Percentiles rank a stretch among this genome's conserved stretches.
These are phyloP conservation scores for Deroptyus accipitrinus DNA, from an alignment of 2,113 vertebrate genomes.

Conservation along the genomic window DNA sequence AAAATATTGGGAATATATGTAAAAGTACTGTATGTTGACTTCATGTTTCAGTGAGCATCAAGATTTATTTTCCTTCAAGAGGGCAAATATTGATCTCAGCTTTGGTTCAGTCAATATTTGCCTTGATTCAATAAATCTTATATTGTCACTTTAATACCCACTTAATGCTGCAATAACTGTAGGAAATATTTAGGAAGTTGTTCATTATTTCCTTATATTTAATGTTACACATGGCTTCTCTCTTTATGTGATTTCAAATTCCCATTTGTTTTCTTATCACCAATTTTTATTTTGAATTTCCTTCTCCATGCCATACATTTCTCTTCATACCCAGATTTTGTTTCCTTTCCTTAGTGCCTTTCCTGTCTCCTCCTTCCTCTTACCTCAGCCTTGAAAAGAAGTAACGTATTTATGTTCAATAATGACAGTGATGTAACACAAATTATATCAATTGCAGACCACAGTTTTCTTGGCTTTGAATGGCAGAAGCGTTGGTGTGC, in stretches of 20 bases:
- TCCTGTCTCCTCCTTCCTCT: not conserved
- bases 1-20: constrained; percentile 22
- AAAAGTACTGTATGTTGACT: constrained; percentile 52
- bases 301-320: not conserved
- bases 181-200: constrained; percentile 64
- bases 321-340: not conserved
- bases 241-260: constrained; percentile 10
- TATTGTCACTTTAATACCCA: constrained; percentile 52
- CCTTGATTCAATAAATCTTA: constrained; percentile 61
- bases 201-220: constrained; percentile 55
- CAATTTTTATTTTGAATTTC: constrained; percentile 23
- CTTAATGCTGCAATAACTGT: constrained; percentile 55
- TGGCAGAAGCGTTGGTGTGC: constrained; percentile 99
- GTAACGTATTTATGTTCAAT: not conserved
- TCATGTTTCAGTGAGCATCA: constrained; percentile 59
- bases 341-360: not conserved
- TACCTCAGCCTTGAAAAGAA: not conserved
- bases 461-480: constrained; percentile 95
- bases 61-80: constrained; percentile 65
- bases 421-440: not conserved
- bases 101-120: constrained; percentile 66
- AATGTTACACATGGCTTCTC: constrained; percentile 20
- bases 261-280: not conserved
- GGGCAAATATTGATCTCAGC: constrained; percentile 62
- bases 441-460: constrained; percentile 78